Percentiles rank a stretch among this genome's conserved stretches.
Evolutionary conservation across 2,113 vertebrate genomes (phyloP).

Genomic region (Mesocricetus auratus): DNA sequence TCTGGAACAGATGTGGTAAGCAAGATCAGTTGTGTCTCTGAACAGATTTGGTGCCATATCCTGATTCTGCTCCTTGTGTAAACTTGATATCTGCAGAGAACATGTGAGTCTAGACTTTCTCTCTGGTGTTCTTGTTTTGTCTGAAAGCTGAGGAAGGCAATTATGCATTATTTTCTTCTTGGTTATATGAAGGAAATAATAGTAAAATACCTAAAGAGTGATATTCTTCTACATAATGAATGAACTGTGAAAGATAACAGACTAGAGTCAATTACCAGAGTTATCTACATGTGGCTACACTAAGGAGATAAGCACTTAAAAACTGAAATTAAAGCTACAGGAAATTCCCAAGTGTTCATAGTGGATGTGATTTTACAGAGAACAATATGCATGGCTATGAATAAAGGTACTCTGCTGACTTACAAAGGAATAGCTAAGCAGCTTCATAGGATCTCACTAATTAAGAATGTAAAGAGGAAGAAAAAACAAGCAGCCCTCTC

Average conservation of each 20-base stretch:
- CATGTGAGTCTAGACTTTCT: background rate
- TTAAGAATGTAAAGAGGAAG: background rate
- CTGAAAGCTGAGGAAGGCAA: background rate
- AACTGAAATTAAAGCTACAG: background rate
- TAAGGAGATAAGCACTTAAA: background rate
- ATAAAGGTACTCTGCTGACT: background rate
- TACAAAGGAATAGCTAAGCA: background rate
- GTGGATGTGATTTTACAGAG: background rate
- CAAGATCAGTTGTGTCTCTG: background rate
- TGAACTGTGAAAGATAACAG: background rate
- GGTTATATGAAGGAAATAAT: background rate
- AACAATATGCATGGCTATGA: background rate
- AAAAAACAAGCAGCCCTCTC: background rate
- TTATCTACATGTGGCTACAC: background rate
- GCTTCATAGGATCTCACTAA: background rate
- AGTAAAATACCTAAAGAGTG: background rate
- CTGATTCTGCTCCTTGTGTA: background rate
- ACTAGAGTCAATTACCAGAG: background rate
- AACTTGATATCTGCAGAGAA: background rate
- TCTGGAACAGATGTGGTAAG: slow-evolving; percentile 22
- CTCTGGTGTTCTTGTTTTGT: background rate
- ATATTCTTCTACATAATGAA: background rate
- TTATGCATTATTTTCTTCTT: background rate
- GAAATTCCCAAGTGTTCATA: background rate
- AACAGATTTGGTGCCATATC: background rate